These are phyloP conservation scores for Mesocentrotus franciscanus DNA, from an alignment of 53 echinoderm and acorn worm species.

Conservation along the genomic window DNA sequence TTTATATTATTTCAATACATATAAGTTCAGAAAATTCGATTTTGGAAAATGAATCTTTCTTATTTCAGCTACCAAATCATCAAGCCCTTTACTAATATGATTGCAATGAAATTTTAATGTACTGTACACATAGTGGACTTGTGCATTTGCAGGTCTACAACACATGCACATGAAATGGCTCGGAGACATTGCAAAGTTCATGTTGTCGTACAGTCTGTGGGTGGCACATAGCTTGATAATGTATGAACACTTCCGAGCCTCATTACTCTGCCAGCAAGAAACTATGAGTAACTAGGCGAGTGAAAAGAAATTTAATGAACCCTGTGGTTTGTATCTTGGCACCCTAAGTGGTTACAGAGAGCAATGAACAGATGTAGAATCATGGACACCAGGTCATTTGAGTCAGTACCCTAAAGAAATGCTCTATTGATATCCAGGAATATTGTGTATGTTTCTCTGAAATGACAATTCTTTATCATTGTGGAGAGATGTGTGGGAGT, in stretches of 20 bases:
- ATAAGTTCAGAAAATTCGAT: neutral
- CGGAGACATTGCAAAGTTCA: slow-evolving; percentile 41
- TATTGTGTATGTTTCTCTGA: neutral
- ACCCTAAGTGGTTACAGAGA: slow-evolving; percentile 26
- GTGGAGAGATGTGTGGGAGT: neutral
- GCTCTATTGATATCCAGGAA: slow-evolving; percentile 32
- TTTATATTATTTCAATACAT: neutral
- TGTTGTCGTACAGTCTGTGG: slow-evolving; percentile 26
- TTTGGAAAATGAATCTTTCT: neutral
- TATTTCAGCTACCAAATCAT: neutral
- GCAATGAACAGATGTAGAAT: slow-evolving; percentile 26
- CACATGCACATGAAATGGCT: neutral
- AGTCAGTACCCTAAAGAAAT: neutral
- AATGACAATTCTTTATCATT: neutral
- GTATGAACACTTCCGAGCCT: slow-evolving; percentile 50
- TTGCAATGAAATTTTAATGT: neutral
- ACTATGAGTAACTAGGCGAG: slow-evolving; percentile 41
- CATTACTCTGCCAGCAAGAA: slow-evolving; percentile 56
- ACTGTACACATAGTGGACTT: neutral
- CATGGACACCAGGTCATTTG: slow-evolving; percentile 16
- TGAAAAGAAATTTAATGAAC: neutral
- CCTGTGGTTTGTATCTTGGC: slow-evolving; percentile 34
- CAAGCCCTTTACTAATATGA: neutral
- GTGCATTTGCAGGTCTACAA: neutral
- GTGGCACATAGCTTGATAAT: slow-evolving; percentile 49